These are phyloP conservation scores for Agrotis puta DNA, from an alignment of 2,888 invertebrate species.

Conservation along the genomic window DNA sequence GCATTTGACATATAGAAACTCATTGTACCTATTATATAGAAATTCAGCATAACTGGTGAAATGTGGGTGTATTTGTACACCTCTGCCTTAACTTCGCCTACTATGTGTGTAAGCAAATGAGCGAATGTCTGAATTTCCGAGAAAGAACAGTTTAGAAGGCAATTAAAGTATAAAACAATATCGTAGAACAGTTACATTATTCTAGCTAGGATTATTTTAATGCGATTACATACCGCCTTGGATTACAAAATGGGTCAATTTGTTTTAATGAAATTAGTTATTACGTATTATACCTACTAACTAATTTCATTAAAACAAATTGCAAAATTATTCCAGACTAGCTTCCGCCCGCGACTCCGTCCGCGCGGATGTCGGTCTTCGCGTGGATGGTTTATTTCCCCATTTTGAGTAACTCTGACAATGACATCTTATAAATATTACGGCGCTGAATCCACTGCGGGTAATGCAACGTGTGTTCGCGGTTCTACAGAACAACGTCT, in stretches of 20 bases:
- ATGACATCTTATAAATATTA: too few relatives aligned
- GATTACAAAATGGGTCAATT: constrained; percentile 5
- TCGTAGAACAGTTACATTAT: neutral
- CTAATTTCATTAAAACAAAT: constrained; percentile 35
- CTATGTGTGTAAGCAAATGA: neutral
- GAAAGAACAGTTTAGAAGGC: neutral
- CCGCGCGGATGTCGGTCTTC: too few relatives aligned
- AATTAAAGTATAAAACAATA: neutral
- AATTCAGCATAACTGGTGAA: neutral
- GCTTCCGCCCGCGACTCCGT: too few relatives aligned
- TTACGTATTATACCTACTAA: neutral
- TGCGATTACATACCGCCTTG: too few relatives aligned
- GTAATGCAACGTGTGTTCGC: too few relatives aligned
- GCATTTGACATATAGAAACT: neutral
- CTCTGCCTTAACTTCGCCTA: neutral
- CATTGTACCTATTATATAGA: neutral
- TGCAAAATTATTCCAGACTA: constrained; percentile 3
- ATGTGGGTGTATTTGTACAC: neutral
- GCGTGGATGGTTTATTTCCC: too few relatives aligned
- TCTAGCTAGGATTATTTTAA: neutral
- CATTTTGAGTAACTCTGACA: too few relatives aligned
- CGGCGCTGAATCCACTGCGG: too few relatives aligned
- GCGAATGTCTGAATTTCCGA: neutral
- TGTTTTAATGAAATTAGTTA: too few relatives aligned
- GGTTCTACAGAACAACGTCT: too few relatives aligned